Conservation (phyloP, 1,140 invertebrate genomes). For the Lethrus apterus region DNA sequence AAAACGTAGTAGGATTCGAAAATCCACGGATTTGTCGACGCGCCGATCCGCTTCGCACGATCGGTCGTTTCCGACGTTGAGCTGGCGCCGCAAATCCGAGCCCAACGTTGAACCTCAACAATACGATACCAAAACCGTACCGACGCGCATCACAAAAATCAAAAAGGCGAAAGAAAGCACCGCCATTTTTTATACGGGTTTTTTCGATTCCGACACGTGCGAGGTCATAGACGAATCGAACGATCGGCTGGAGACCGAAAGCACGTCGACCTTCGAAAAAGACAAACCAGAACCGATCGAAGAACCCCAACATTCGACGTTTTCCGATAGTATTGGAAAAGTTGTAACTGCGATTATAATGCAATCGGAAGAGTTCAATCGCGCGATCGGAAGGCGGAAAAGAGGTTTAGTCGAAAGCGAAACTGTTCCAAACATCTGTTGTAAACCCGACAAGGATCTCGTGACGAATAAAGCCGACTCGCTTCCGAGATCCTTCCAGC, state of each 20-base stretch:
- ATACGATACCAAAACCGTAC: slow-evolving; percentile 57
- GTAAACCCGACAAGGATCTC: slow-evolving; percentile 41
- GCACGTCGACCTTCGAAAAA: slow-evolving; percentile 18
- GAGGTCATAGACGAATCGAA: slow-evolving; percentile 55
- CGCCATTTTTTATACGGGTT: slow-evolving; percentile 59
- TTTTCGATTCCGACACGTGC: slow-evolving; percentile 49
- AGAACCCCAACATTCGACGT: slow-evolving; percentile 38
- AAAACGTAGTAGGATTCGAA: slow-evolving; percentile 47
- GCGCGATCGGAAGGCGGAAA: slow-evolving; percentile 62
- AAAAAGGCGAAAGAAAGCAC: slow-evolving; percentile 54
- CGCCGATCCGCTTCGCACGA: slow-evolving; percentile 34
- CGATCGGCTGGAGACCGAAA: not conserved
- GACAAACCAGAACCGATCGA: slow-evolving; percentile 35
- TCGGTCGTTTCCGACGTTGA: slow-evolving; percentile 46
- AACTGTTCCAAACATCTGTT: slow-evolving; percentile 43
- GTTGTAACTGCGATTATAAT: slow-evolving; percentile 77
- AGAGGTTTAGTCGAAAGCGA: slow-evolving; percentile 46
- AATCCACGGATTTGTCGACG: slow-evolving; percentile 33
- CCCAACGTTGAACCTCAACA: slow-evolving; percentile 48
- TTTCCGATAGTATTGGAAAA: slow-evolving; percentile 62
- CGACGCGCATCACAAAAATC: slow-evolving; percentile 56
- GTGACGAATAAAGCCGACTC: slow-evolving; percentile 61
- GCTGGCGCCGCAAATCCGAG: slow-evolving; percentile 65
- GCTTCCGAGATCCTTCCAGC: slow-evolving; percentile 67
- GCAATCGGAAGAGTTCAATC: slow-evolving; percentile 70